phyloP scores from a whole-genome alignment of 2,797 vertebrate species.

The Propithecus deckenii region DNA sequence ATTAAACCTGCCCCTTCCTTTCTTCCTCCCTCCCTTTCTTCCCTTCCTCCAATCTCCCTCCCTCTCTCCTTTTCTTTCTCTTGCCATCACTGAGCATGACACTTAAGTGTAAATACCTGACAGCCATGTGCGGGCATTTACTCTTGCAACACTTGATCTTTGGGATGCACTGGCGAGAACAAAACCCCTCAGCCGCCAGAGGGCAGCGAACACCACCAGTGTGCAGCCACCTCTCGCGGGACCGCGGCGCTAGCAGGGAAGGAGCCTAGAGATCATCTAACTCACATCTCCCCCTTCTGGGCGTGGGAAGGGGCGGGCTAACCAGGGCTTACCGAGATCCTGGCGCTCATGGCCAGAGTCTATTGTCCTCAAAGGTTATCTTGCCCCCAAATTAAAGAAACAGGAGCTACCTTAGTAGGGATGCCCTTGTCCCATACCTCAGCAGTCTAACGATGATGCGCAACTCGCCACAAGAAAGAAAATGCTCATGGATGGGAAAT shows the following conservation, averaged over 20 bases:
- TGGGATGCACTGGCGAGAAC: neutral
- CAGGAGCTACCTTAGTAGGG: neutral
- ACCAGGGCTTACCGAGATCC: neutral
- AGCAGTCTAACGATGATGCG: accelerated
- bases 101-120: neutral
- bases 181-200: neutral
- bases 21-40: no score
- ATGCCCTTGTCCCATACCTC: accelerated
- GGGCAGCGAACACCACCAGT: neutral
- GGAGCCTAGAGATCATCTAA: accelerated
- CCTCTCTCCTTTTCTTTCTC: no score
- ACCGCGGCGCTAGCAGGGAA: accelerated
- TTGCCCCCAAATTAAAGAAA: neutral
- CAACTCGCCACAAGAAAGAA: neutral
- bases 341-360: neutral
- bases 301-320: neutral
- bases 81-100: neutral
- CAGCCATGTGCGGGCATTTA: accelerated
- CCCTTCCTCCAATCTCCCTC: accelerated
- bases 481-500: neutral
- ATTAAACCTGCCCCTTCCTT: neutral
- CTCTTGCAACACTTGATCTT: neutral
- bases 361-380: neutral
- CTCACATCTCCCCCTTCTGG: neutral
- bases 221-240: accelerated